Evolutionary conservation across 2,113 vertebrate genomes (phyloP), one percentile per base, ranked within the genome.

Genomic region (Beaufortia kweichowensis): DNA sequence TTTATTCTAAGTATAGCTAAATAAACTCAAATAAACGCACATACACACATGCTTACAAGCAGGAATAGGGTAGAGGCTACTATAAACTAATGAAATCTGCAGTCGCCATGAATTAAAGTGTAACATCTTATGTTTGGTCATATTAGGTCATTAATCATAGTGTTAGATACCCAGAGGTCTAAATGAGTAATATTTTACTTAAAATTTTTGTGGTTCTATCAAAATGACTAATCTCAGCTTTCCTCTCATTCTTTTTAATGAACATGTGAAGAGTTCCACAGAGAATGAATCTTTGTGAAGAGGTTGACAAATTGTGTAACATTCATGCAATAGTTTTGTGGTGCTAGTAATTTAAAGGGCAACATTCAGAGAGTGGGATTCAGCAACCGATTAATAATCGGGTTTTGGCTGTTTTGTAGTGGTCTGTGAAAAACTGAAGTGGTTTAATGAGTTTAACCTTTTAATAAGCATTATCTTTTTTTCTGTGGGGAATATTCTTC

Each of bases 301-400:
- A 53, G 7, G 19, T 1, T 70, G 67, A 55, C 48, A 35, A n/a
- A 35, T 70, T 55, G 48, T 8, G n/a, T 29, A 1, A 50, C 26
- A 23, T 50, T 53, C 6, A 23, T 53, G 7, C 7, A n/a, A 48
- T 48, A 50, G 26, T n/a, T 55, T 21, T 4, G n/a, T 35, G n/a
- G 48, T 35, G 28, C 21, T 15, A 10, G n/a, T 69, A 69, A 69
- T 69, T 69, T 69, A 69, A 55, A 69, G 67, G 67, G 28, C 48
- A 70, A 24, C n/a, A 53, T 68, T 68, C 19, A 33, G 43, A 33
- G 26, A 53, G 26, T 29, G 26, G 17, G 26, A 50, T 50, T 53
- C 55, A 33, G 33, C 9, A 15, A n/a, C 46, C 11, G 3, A 55
- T 69, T 69, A 53, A 69, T 69, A 69, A 23, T 33, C n/a, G 8